Percentiles rank a stretch among this genome's conserved stretches.
phyloP scores from a whole-genome alignment of 2,113 vertebrate genomes.

The Neolamprologus sp. region DNA sequence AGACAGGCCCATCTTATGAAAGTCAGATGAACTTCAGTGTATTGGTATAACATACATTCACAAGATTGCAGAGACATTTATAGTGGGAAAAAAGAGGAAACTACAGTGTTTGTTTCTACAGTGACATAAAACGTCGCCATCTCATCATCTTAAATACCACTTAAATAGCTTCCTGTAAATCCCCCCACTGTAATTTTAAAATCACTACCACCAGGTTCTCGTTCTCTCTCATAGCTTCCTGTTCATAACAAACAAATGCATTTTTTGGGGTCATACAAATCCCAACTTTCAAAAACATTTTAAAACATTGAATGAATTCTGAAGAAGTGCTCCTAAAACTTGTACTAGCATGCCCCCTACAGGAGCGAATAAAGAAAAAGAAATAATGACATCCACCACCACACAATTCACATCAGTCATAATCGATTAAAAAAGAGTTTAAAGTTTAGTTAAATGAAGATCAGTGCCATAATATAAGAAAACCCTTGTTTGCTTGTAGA shows the following conservation, averaged over 20 bases:
- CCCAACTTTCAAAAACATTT: neutral
- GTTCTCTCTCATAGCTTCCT: neutral
- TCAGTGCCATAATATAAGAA: neutral
- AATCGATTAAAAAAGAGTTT: neutral
- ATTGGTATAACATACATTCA: neutral
- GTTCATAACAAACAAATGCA: neutral
- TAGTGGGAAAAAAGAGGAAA: neutral
- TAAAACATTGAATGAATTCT: neutral
- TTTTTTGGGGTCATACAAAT: neutral
- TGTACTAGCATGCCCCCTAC: neutral
- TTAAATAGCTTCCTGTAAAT: neutral
- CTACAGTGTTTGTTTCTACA: neutral
- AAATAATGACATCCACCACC: neutral
- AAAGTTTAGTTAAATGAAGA: neutral
- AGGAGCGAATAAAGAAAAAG: neutral
- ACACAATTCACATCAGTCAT: neutral
- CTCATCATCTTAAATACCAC: neutral
- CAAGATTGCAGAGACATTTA: neutral
- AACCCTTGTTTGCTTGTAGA: neutral
- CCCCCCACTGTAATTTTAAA: neutral
- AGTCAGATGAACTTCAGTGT: neutral
- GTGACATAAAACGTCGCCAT: neutral
- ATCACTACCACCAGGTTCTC: neutral
- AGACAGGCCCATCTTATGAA: neutral
- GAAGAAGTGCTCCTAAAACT: neutral